These are phyloP conservation scores for Idaea straminata DNA, from an alignment of 2,888 invertebrate species.

Conservation along the genomic window DNA sequence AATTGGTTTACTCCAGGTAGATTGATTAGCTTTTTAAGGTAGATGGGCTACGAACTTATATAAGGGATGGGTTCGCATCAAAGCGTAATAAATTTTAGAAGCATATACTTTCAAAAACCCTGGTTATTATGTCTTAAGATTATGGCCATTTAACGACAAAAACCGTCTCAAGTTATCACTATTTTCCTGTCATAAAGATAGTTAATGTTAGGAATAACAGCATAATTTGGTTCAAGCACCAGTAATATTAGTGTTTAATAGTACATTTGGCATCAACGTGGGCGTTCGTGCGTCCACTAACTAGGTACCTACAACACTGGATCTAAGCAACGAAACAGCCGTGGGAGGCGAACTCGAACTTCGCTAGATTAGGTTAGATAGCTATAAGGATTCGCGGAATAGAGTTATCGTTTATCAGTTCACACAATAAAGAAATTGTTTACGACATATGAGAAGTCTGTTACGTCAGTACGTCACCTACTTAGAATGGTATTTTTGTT, in stretches of 20 bases:
- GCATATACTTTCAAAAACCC: background rate
- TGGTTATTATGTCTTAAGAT: background rate
- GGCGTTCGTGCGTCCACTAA: background rate
- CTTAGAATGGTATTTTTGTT: background rate
- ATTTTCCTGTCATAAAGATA: background rate
- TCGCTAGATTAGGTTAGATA: background rate
- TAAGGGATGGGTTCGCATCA: no score
- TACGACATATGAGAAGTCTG: background rate
- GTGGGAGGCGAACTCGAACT: background rate
- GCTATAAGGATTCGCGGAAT: background rate
- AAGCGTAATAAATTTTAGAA: no score
- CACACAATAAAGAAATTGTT: slow-evolving; percentile 24
- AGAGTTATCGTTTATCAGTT: slow-evolving; percentile 24
- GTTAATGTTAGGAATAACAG: background rate
- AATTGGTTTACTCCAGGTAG: no score
- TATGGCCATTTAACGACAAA: background rate
- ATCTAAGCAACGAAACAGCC: background rate
- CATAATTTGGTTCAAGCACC: background rate
- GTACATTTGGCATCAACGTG: background rate
- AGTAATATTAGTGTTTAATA: background rate
- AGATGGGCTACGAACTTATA: no score
- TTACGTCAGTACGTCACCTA: background rate
- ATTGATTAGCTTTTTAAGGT: no score
- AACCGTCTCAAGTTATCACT: background rate
- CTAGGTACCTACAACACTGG: background rate